Base-by-base conservation (phyloP, 2,888 invertebrate genomes). In the Philonicus albiceps region DNA sequence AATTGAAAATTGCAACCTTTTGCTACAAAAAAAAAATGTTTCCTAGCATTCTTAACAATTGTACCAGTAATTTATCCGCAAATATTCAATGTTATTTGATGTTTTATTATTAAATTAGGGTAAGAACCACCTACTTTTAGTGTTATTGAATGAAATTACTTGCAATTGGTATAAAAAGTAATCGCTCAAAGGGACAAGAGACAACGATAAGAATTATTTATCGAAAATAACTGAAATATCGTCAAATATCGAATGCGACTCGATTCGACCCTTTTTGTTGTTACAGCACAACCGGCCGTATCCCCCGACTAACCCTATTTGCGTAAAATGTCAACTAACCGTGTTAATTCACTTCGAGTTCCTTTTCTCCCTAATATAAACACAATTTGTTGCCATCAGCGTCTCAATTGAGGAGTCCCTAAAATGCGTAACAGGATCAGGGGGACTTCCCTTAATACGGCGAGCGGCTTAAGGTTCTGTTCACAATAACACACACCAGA, bases 311-410 rank as follows among this genome's bases (percentile, higher is more conserved):
- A 87, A 80, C 74, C 72, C 73, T 87, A 85, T 87, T 87, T 86
- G 84, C 85, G 75, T 85, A 86, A 87, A 87, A 78, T 86, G 87
- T 87, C 87, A 87, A 87, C 87, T 87, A 87, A 87, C 87, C 84
- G 87, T 87, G 86, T 87, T 87, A 87, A 87, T 87, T 87, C 87
- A 86, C 73, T 87, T 87, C 86, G 73, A 78, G 87, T 87, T 85
- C 87, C 73, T 86, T 87, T 87, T 86, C 75, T 78, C 83, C 64
- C 49, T 55, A 83, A 74, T 86, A 85, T 85, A 87, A 87, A 87
- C 86, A 87, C 86, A 87, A 87, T 87, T 87, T 87, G 87, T 85
- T 86, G 64, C 87, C 86, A 87, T 87, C 86, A 85, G 85, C 81
- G 85, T 87, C 85, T 86, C 86, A 86, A 86, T n/a, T 87, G 85